These are phyloP conservation scores for Thalpophila matura DNA, from an alignment of 2,888 invertebrate genomes.

Conservation along the genomic window DNA sequence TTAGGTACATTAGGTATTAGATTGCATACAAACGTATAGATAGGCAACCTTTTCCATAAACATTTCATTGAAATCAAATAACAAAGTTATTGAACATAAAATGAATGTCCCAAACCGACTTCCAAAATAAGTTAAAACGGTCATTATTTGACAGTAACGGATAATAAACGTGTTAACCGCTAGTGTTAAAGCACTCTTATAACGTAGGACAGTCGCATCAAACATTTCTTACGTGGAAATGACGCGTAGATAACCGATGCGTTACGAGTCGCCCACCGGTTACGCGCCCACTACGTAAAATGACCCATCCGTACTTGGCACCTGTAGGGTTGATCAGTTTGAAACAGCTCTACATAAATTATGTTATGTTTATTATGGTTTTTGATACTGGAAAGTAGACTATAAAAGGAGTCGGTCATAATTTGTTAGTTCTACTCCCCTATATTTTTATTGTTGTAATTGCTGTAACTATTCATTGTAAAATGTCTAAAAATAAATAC, in stretches of 20 bases:
- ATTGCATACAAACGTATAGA: too few relatives aligned
- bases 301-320: conserved; percentile 47
- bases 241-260: conserved; percentile 71
- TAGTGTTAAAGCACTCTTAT: conserved; percentile 9
- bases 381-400: too few relatives aligned
- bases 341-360: background rate
- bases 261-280: conserved; percentile 68
- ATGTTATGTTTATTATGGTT: too few relatives aligned
- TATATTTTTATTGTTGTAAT: too few relatives aligned
- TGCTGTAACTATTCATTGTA: too few relatives aligned
- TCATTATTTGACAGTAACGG: conserved; percentile 34
- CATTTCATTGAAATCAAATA: background rate
- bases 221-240: conserved; percentile 66
- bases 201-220: conserved; percentile 37
- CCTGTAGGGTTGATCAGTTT: conserved; percentile 42
- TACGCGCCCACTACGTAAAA: conserved; percentile 66
- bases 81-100: background rate
- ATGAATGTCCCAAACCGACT: background rate
- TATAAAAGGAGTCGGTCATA: too few relatives aligned
- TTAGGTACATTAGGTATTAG: too few relatives aligned
- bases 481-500: too few relatives aligned
- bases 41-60: too few relatives aligned
- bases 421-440: too few relatives aligned
- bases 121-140: conserved; percentile 9
- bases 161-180: conserved; percentile 30